Base-by-base conservation (phyloP, 2,113 vertebrate genomes). In the Gobiocypris rarus region DNA sequence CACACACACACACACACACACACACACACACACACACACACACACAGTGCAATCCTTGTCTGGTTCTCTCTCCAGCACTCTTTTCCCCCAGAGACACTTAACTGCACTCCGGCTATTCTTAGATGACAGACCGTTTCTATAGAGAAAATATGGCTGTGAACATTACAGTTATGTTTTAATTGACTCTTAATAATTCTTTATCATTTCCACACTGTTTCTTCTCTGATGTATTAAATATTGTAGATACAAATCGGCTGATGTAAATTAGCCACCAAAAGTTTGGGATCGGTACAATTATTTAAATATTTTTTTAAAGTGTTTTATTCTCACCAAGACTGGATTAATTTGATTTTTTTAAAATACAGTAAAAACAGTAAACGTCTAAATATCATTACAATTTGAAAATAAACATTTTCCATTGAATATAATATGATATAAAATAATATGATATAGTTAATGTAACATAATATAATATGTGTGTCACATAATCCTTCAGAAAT, bases 91-190 rank as follows among this genome's bases (percentile, higher is more conserved):
- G 77, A 79, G 63, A 61, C 28, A 52, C 24, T 54, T 56, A 34
- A 81, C 82, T 58, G 38, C 65, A 75, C 71, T 81, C 48, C 13
- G 0, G 19, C 52, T 61, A 22, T 76, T 75, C 41, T 77, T 48
- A 52, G 67, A 73, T 24, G 63, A 78, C 76, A 85, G 67, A 80
- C 48, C 19, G 52, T 65, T 81, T 74, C 28, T 24, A 54, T 9
- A 19, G 43, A 75, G 70, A 52, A 77, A 71, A 54, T 63, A 28
- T 75, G 84, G 56, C 41, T 74, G 69, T 65, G 54, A 56, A 41
- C 43, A 3, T 71, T 69, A 50, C 19, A 41, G 19, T 50, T 28
- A 45, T 43, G 45, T 31, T 82, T 87, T 61, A 81, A 84, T 61
- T 81, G 45, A 54, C 82, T 48, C 15, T 9, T 13, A 45, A n/a